These are phyloP conservation scores for Caenorhabditis inopinata DNA, from an alignment of 1,140 invertebrate genomes.

Conservation along the genomic window DNA sequence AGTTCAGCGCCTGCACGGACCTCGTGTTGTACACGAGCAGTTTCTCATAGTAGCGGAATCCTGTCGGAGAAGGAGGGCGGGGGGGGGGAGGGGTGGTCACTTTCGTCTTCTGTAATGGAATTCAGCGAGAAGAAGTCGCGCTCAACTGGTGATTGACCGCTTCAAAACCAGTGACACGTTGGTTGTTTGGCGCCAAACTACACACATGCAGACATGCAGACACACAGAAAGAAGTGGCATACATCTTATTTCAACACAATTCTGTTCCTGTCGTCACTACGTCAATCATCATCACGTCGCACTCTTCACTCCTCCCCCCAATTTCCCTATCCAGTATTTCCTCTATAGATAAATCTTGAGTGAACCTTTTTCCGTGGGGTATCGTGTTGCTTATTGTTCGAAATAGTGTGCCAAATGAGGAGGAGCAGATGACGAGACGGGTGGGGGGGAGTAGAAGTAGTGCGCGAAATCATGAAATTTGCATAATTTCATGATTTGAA, in stretches of 20 bases:
- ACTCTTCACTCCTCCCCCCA: neutral
- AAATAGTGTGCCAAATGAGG: neutral
- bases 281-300: conserved; percentile 5
- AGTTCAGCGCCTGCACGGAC: too few species aligned
- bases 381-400: neutral
- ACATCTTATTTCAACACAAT: neutral
- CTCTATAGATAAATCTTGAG: neutral
- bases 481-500: conserved; percentile 14
- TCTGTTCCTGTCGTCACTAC: neutral
- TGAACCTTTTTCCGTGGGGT: neutral
- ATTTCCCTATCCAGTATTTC: neutral
- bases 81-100: too few species aligned
- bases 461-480: neutral
- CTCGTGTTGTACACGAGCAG: too few species aligned
- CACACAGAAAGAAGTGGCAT: too few species aligned
- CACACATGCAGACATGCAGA: too few species aligned
- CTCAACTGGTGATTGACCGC: too few species aligned
- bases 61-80: too few species aligned
- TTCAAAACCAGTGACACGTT: too few species aligned
- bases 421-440: neutral
- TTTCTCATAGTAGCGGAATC: too few species aligned
- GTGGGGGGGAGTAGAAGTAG: neutral
- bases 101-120: too few species aligned
- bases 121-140: too few species aligned
- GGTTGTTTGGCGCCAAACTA: too few species aligned